Base-by-base conservation (phyloP, 2,113 vertebrate species). In the Setophaga coronata region DNA sequence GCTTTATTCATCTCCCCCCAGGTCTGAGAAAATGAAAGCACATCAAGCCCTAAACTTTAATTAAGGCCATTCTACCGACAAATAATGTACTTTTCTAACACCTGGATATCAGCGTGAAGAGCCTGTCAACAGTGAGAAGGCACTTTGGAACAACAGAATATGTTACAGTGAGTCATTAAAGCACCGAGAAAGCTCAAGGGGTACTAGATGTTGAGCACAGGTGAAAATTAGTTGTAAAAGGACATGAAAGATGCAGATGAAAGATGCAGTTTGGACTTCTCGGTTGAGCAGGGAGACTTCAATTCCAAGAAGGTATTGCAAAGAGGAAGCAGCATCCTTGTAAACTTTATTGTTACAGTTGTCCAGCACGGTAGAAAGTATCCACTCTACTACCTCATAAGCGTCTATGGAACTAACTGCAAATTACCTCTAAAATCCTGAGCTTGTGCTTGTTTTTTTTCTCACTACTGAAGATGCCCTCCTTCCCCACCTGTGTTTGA, bases 21-120 rank as follows among this genome's bases (percentile, higher is more conserved):
- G 7, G 29, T 45, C 51, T 51, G 15, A 58, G 18, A 51, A 20
- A 43, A 73, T 3, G 28, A 50, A 74, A 48, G 25, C 29, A 48
- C 19, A 15, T 65, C 50, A 85, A 48, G 60, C 29, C 12, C 29
- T 65, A 65, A 57, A 74, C 12, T 19, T 34, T 51, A 57, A 33
- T 15, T 12, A 51, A 45, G 23, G 7, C 23, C 1, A 0, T 38
- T 81, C 33, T 60, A 58, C 10, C 0, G 2, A 58, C 19, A 82
- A 67, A 74, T 53, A 60, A 67, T 40, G 54, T 18, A 67, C 56
- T 24, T 67, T 74, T 53, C 53, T 34, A 53, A 40, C 70, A 67
- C 24, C 47, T 40, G 20, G 29, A 69, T 18, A 67, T 29, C 70
- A 61, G 24, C 15, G 2, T 1, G 2, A 88, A 70, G 43, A 66